Evolutionary conservation across 37 sponge, comb jelly and placozoan genomes (phyloP), one percentile per base, ranked within the genome.

Genomic region (Halisarca cf. caerulea): DNA sequence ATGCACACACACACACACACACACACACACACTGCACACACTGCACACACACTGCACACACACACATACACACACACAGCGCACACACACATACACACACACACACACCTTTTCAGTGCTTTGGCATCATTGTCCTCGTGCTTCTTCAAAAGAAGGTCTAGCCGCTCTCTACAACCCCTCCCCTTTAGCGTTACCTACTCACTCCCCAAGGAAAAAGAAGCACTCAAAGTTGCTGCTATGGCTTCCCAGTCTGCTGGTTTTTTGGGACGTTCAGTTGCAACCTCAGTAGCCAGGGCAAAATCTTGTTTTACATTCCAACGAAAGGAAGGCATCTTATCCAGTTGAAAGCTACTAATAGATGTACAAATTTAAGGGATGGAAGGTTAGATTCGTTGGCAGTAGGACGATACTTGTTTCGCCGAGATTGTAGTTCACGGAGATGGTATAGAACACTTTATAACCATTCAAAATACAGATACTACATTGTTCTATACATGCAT

Each of bases 291-390:
- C 15, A 61, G 15, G 23, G 64, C 64, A 5, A 61, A 15, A 15
- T 61, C 64, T 20, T 61, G 64, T 15, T 61, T 61, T 23, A 61
- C 5, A 9, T 71, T 18, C 4, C 32, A 71, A 37, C 37, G 72
- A 71, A 71, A 71, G 5, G 38, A 35, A 18, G 72, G 72, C 72
- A 71, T 71, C 8, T 71, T 36, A 18, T n/a, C n/a, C n/a, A n/a
- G n/a, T n/a, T n/a, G n/a, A n/a, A n/a, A n/a, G n/a, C n/a, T n/a
- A n/a, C n/a, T n/a, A n/a, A n/a, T n/a, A n/a, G n/a, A n/a, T n/a
- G n/a, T n/a, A n/a, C n/a, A n/a, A n/a, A n/a, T n/a, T n/a, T n/a
- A n/a, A n/a, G n/a, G n/a, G n/a, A n/a, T n/a, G n/a, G n/a, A n/a
- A n/a, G n/a, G n/a, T n/a, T n/a, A n/a, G n/a, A n/a, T n/a, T n/a